Evolutionary conservation across 2,113 vertebrate genomes (phyloP), one percentile per base, ranked within the genome.

Genomic region (Lamprotornis superbus): DNA sequence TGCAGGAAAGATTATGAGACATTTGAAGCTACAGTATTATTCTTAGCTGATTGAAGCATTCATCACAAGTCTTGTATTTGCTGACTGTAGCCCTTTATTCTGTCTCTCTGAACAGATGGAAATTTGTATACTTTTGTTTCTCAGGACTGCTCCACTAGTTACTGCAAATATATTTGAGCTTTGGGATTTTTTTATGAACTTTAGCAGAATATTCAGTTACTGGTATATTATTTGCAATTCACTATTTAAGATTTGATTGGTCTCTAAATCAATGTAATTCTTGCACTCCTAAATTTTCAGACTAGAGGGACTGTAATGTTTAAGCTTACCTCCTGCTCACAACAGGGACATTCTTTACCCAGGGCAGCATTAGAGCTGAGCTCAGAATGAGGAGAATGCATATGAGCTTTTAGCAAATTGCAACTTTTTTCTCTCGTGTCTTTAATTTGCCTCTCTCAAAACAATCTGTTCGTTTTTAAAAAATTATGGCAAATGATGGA

Each of bases 31-130:
- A 28, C 16, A 10, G 84, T 91, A 40, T 95, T 90, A 81, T 87
- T 95, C 60, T 67, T 89, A 57, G 71, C 19, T 95, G 94, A 80
- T 40, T 94, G 73, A 94, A 90, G 24, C 50, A 90, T 92, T 94
- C 83, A 86, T 86, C 55, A 49, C 16, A 77, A 86, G 59, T 24
- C 15, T 24, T 61, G 23, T 81, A 86, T 83, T 78, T 92, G 68
- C 79, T 83, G 83, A 92, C 78, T 42, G 40, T 40, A 86, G 30
- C 40, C 47, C 35, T 93, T 77, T 93, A 77, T 77, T 89, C 76
- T 87, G 9, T 75, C 39, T 70, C 60, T 90, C 15, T 68, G 83
- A 95, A 81, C 80, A 92, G 71, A 92, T 68, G 86, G 80, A 88
- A 81, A 90, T 94, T 42, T 74, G 37, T 83, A 80, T 63, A 55